Evolutionary conservation across 2,113 vertebrate genomes (phyloP).

Genomic region (Ameiurus melas): DNA sequence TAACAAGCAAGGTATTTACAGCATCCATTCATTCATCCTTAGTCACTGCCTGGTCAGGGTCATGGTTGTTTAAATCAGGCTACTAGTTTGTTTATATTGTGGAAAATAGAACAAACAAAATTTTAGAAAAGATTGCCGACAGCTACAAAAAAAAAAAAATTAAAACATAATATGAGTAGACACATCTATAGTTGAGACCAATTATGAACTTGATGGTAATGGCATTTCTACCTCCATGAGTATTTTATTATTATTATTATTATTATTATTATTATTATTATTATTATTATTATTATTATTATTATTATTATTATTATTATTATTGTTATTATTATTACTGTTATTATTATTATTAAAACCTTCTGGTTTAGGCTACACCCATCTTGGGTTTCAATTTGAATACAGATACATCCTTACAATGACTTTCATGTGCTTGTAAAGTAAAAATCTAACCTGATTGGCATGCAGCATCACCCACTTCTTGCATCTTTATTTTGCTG

Average conservation of each 20-base stretch:
- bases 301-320: too few species aligned
- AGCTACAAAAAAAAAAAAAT: background rate
- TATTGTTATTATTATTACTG: too few species aligned
- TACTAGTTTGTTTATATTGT: background rate
- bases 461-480: background rate
- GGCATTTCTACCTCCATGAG: too few species aligned
- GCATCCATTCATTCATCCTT: background rate
- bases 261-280: too few species aligned
- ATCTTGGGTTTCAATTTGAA: background rate
- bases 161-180: background rate
- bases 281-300: too few species aligned
- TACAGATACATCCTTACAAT: background rate
- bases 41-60: background rate
- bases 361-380: background rate
- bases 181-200: background rate
- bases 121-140: background rate
- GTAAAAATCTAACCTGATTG: background rate
- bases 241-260: too few species aligned
- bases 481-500: background rate
- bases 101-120: background rate
- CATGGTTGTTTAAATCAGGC: background rate
- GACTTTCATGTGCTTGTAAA: background rate
- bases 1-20: background rate
- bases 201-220: background rate
- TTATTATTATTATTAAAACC: background rate